A percentile compares a stretch with the other conserved stretches of the same genome.
Conservation (phyloP, 2,888 invertebrate species). For the Camponotus fellah region DNA sequence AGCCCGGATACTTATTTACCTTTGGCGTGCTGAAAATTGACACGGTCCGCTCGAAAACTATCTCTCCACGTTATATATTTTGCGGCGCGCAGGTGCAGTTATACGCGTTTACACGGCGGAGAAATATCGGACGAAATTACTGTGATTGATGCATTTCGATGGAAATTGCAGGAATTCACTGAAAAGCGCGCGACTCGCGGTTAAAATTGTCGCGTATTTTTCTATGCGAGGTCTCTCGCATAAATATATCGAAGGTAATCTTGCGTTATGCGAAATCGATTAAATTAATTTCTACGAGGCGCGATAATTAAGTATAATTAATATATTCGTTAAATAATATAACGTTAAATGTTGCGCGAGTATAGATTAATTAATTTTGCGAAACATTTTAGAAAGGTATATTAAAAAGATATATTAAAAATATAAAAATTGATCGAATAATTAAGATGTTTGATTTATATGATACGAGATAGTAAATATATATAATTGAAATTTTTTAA, state of each 20-base stretch:
- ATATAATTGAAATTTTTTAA: background rate
- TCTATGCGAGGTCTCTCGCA: background rate
- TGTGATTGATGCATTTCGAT: background rate
- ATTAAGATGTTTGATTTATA: background rate
- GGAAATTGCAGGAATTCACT: background rate
- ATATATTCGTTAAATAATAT: no score
- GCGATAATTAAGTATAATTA: background rate
- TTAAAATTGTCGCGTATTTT: background rate
- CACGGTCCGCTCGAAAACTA: background rate
- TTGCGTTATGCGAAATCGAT: background rate
- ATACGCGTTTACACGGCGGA: background rate
- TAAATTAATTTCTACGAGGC: background rate
- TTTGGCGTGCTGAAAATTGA: conserved; percentile 25
- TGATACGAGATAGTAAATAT: background rate
- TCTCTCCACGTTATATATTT: background rate
- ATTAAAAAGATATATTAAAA: background rate
- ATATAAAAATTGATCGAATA: background rate
- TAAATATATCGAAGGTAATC: background rate
- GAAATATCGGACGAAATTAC: conserved; percentile 11
- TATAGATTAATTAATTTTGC: background rate
- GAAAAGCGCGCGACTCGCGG: background rate
- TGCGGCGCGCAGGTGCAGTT: background rate
- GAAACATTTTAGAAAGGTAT: background rate
- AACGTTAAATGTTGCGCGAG: background rate
- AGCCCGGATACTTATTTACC: conserved; percentile 30